Evolutionary conservation across 2,888 invertebrate genomes (phyloP), one percentile per base, ranked within the genome.

Genomic region (Spicauda simplicius): DNA sequence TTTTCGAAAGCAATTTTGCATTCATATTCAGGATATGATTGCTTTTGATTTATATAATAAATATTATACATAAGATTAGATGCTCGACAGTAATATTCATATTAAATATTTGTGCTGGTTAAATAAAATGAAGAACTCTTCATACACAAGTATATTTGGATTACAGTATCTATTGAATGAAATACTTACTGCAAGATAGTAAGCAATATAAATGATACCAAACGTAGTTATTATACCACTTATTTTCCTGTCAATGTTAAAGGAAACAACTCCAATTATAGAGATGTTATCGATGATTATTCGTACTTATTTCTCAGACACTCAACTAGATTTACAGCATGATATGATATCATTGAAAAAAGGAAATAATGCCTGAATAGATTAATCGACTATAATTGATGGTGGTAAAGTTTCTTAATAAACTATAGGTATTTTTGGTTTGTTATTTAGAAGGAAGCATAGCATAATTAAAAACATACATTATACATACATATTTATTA

Each of bases 251-350:
- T 45, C 41, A 55, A 33, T n/a, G 16, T 30, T 41, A 58, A 58
- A 58, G 58, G 45, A 45, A 58, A 45, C 45, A n/a, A 6, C 58
- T 58, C 48, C 20, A 58, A 58, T 55, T 55, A 55, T 16, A 58
- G 6, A 58, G 58, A 58, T 58, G 14, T 48, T 64, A 37, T 18
- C 2, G 57, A 52, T 25, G 54, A 50, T 64, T 55, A 57, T 52
- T 58, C 53, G 8, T 20, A 25, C 45, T 58, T 55, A 55, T 16
- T 55, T 58, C 58, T 16, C 25, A 20, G 45, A 48, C 19, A 48
- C n/a, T 48, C 10, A 41, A 41, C 2, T 41, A 41, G 12, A 41
- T 41, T 41, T 41, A 41, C 41, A 41, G 2, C 41, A 14, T 41
- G 41, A 41, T 41, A 41, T 41, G 41, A 41, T 10, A 14, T 14